Evolutionary conservation across 2,797 vertebrate species (phyloP).

Genomic region (Cynopterus sphinx): DNA sequence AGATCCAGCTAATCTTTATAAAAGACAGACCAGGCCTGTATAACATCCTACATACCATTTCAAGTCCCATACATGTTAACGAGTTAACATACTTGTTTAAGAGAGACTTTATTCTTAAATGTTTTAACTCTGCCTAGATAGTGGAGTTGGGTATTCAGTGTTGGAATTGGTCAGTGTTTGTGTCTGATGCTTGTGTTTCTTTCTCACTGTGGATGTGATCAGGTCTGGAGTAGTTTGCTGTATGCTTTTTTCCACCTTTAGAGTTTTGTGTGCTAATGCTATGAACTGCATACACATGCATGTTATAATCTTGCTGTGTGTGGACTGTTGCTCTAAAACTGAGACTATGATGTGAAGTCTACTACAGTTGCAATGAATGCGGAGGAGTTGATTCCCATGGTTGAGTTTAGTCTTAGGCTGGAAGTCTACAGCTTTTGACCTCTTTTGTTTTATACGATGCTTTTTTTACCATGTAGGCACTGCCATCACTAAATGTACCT

Average conservation of each 20-base stretch:
- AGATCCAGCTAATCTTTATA: conserved; percentile 28
- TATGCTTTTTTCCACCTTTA: neutral
- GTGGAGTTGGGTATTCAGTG: conserved; percentile 44
- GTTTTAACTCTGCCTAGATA: conserved; percentile 38
- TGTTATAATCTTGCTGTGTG: conserved; percentile 66
- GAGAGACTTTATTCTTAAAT: conserved; percentile 29
- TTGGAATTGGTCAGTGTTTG: conserved; percentile 54
- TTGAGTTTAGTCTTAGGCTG: conserved; percentile 37
- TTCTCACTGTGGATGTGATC: conserved; percentile 44
- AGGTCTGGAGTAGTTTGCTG: conserved; percentile 28
- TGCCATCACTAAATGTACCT: conserved; percentile 53
- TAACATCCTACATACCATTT: conserved; percentile 57
- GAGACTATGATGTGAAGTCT: conserved; percentile 19
- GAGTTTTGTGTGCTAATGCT: neutral
- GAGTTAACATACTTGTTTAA: conserved; percentile 46
- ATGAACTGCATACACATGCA: neutral
- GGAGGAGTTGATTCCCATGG: neutral
- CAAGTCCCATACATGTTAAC: conserved; percentile 31
- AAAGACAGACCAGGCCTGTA: conserved; percentile 1
- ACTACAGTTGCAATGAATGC: neutral
- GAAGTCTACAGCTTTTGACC: conserved; percentile 46
- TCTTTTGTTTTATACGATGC: conserved; percentile 51
- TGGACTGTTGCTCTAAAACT: conserved; percentile 28
- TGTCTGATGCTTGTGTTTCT: conserved; percentile 60
- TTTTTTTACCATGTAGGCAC: conserved; percentile 52